Conservation (phyloP, 2,888 invertebrate genomes). For the Doris montereyensis region DNA sequence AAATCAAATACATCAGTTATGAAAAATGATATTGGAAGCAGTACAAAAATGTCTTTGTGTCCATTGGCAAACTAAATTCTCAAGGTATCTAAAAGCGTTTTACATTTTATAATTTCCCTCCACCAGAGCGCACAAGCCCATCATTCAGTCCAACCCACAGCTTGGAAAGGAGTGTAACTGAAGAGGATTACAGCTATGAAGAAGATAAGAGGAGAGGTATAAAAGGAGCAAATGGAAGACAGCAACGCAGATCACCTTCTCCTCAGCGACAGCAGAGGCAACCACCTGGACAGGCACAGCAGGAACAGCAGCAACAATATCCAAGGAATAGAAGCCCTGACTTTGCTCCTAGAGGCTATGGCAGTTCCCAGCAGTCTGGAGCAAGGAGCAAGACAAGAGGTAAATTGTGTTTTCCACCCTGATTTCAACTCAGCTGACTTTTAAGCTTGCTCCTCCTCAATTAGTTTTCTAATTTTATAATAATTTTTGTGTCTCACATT, state of each 20-base stretch:
- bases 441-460: no score
- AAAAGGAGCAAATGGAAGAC: background rate
- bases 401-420: no score
- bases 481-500: no score
- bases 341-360: background rate
- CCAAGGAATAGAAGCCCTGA: slow-evolving; percentile 3
- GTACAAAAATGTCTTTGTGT: no score
- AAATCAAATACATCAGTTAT: no score
- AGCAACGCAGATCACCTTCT: background rate
- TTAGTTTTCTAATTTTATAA: no score
- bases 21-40: no score
- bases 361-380: background rate
- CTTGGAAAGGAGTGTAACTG: background rate
- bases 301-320: background rate
- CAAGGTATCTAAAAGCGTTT: no score
- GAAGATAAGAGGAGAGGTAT: background rate
- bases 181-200: background rate
- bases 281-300: background rate
- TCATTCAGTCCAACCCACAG: background rate
- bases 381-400: background rate
- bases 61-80: no score
- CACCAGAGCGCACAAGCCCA: no score
- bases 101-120: no score
- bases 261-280: background rate
- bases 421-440: no score